Conservation (phyloP, 2,797 vertebrate genomes). For the Syncerus caffer region DNA sequence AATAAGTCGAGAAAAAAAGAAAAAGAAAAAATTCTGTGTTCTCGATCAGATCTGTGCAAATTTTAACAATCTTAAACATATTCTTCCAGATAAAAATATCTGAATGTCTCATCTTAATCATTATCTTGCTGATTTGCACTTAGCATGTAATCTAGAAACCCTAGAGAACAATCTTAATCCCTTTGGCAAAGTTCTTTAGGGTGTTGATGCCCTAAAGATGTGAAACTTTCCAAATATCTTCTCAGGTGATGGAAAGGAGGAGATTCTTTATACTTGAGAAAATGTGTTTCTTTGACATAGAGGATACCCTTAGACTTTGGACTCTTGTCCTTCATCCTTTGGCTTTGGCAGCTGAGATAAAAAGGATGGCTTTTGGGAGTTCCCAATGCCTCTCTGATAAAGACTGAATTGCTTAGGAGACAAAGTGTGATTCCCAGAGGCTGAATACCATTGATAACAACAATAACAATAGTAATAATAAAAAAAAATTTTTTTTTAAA, state of each 20-base stretch:
- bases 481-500: not conserved
- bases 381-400: constrained; percentile 65
- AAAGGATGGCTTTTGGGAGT: constrained; percentile 17
- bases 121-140: constrained; percentile 67
- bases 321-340: constrained; percentile 56
- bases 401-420: constrained; percentile 39
- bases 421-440: constrained; percentile 46
- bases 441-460: not conserved
- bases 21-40: constrained; percentile 45
- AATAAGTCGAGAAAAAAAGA: constrained; percentile 21
- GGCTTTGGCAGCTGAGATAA: not conserved
- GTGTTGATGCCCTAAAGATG: constrained; percentile 71
- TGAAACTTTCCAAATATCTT: constrained; percentile 65
- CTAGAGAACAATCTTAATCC: constrained; percentile 63
- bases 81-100: constrained; percentile 63
- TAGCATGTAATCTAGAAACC: constrained; percentile 73
- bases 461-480: not conserved
- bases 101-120: constrained; percentile 49
- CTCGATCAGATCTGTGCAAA: constrained; percentile 1
- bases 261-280: constrained; percentile 68
- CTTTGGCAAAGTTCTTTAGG: constrained; percentile 66
- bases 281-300: constrained; percentile 68
- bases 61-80: constrained; percentile 61
- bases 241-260: constrained; percentile 22
- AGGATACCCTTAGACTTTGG: constrained; percentile 68